Evolutionary conservation across 2,888 invertebrate genomes (phyloP), one percentile per base, ranked within the genome.

Genomic region (Taphrorychus bicolor): DNA sequence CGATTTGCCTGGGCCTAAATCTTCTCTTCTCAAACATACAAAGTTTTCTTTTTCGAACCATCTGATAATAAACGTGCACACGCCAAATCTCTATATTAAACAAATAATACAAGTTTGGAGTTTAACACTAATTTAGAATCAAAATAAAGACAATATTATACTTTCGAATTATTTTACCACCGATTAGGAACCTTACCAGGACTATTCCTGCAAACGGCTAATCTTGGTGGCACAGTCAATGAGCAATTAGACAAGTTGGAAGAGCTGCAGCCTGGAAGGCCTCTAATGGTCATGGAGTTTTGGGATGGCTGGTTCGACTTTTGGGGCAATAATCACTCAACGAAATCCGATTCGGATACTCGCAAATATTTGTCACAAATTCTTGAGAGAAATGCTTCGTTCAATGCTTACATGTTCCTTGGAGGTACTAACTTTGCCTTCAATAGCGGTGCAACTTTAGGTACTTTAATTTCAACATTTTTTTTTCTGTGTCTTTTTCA

Each of bases 361-460:
- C 62, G 59, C 17, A 68, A 71, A 14, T 69, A 73, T 24, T 73
- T 77, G 11, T 69, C 75, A 57, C 53, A 69, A 0, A 79, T 80
- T 61, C 61, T 80, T 19, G 69, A 69, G 41, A 78, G 74, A 70
- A 79, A 79, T 61, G 56, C 61, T 52, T 66, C 66, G 4, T 61
- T 66, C 45, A 61, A 52, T 58, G 57, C 45, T n/a, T 66, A 66
- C 53, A 66, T 66, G 66, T 17, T 94, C 82, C 91, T 89, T 76
- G 96, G 96, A 21, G 96, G 96, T 59, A 92, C 92, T 1, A 95
- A 93, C 77, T 93, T 91, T 78, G 93, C 88, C 69, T 94, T 90
- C 66, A 66, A 76, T 17, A 79, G 77, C 66, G 80, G 80, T 7
- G 76, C 71, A 24, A 76, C 69, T 23, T 48, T 73, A 14, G 51